A percentile compares a stretch with the other conserved stretches of the same genome.
These are phyloP conservation scores for Poecilia wingei DNA, from an alignment of 2,797 vertebrate species.

Conservation along the genomic window DNA sequence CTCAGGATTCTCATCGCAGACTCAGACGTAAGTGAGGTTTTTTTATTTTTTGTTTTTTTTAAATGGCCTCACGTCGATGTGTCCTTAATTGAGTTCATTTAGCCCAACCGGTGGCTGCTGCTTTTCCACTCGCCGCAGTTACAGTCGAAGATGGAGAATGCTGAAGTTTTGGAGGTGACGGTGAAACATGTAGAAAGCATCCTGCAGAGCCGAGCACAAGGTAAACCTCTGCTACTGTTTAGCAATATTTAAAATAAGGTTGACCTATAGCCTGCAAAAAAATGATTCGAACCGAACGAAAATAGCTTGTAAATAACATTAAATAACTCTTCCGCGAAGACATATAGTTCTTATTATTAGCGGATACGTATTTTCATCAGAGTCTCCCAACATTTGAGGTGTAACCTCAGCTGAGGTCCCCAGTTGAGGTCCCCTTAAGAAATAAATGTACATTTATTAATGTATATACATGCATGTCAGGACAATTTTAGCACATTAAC, in stretches of 20 bases:
- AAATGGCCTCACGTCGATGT: neutral
- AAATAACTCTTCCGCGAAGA: neutral
- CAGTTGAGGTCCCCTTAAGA: neutral
- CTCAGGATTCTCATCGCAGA: conserved; percentile 86
- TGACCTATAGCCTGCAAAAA: neutral
- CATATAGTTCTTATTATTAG: conserved; percentile 17
- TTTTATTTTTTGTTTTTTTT: too few species aligned
- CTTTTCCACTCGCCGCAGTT: conserved; percentile 45
- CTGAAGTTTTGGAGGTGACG: conserved; percentile 93
- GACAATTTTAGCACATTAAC: neutral
- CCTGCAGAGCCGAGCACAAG: conserved; percentile 83
- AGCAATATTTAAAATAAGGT: neutral
- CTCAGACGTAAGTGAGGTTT: conserved; percentile 80
- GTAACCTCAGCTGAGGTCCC: neutral
- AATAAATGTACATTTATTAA: neutral
- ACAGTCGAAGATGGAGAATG: conserved; percentile 94
- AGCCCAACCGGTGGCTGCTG: neutral
- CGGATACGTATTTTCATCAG: conserved; percentile 33
- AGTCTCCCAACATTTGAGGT: neutral
- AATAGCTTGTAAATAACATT: neutral
- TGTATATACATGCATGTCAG: neutral
- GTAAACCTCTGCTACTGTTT: conserved; percentile 67
- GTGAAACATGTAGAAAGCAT: conserved; percentile 89
- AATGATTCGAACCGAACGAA: neutral
- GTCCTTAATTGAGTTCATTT: neutral